Percentiles rank a stretch among this genome's conserved stretches.
These are phyloP conservation scores for Branchipolynoe longqiensis DNA, from an alignment of 2,888 invertebrate genomes.

Conservation along the genomic window DNA sequence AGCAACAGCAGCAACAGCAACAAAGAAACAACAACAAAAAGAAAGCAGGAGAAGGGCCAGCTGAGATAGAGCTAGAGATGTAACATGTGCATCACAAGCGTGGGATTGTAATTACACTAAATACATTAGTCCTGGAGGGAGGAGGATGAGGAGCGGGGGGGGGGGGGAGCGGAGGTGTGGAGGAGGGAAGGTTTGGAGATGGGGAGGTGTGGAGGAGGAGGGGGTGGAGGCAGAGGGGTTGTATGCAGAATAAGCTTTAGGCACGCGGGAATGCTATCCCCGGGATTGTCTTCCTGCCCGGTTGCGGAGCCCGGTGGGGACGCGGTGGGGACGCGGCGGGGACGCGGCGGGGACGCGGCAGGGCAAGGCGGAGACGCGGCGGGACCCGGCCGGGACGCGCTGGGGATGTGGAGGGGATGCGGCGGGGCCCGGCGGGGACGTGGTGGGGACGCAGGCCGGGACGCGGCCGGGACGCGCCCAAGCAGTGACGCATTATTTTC, in stretches of 20 bases:
- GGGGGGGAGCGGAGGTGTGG: slow-evolving; percentile 24
- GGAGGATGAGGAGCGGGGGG: no score
- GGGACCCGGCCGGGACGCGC: slow-evolving; percentile 39
- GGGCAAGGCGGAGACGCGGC: no score
- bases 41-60: slow-evolving; percentile 30
- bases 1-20: no score
- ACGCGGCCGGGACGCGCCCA: no score
- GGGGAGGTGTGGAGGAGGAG: slow-evolving; percentile 8
- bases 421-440: slow-evolving; percentile 31
- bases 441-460: no score
- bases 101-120: slow-evolving; percentile 54
- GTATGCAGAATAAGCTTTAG: slow-evolving; percentile 50
- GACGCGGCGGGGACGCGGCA: slow-evolving; percentile 28
- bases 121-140: slow-evolving; percentile 50
- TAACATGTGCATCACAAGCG: slow-evolving; percentile 56
- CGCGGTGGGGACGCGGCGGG: slow-evolving; percentile 47
- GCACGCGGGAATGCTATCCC: slow-evolving; percentile 50
- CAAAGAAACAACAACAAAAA: no score
- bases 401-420: no score
- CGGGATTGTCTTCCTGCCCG: slow-evolving; percentile 27
- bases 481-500: slow-evolving; percentile 51
- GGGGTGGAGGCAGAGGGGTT: slow-evolving; percentile 25
- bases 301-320: slow-evolving; percentile 21
- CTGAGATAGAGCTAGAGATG: slow-evolving; percentile 52
- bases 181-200: slow-evolving; percentile 7